Conservation (phyloP, 2,113 vertebrate species). For the Chauna torquata region DNA sequence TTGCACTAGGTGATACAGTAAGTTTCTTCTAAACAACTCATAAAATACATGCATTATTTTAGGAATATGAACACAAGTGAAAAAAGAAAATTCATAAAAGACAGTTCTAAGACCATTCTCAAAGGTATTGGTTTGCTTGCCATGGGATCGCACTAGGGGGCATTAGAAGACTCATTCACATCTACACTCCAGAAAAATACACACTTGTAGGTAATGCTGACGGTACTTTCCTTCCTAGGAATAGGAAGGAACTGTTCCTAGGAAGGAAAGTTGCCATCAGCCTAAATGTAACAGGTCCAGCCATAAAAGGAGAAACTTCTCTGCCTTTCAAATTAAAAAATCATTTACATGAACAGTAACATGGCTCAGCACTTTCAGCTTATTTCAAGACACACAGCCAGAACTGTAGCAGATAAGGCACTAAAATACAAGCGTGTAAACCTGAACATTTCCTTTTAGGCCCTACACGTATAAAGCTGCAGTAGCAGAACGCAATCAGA, state of each 20-base stretch:
- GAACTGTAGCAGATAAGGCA: accelerated
- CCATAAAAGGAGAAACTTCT: background rate
- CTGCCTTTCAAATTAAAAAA: background rate
- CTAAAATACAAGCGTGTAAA: accelerated
- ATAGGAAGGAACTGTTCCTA: accelerated
- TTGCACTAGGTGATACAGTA: accelerated
- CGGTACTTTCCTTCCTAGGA: too few species aligned
- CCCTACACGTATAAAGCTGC: too few species aligned
- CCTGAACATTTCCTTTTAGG: too few species aligned
- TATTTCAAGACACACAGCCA: accelerated
- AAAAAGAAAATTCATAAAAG: too few species aligned
- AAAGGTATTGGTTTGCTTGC: accelerated
- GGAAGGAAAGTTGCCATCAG: background rate
- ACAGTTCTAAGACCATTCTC: too few species aligned
- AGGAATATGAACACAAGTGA: accelerated
- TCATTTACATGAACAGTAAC: too few species aligned
- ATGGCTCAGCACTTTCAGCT: accelerated
- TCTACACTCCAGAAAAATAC: background rate
- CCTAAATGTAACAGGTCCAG: accelerated
- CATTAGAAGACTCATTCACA: accelerated
- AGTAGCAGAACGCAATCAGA: background rate
- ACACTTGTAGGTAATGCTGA: background rate
- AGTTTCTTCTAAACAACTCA: accelerated
- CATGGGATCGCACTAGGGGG: accelerated
- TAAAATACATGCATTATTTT: accelerated